A percentile compares a stretch with the other conserved stretches of the same genome.
phyloP scores from a whole-genome alignment of 1,140 invertebrate species.

The Lepidostoma basale region DNA sequence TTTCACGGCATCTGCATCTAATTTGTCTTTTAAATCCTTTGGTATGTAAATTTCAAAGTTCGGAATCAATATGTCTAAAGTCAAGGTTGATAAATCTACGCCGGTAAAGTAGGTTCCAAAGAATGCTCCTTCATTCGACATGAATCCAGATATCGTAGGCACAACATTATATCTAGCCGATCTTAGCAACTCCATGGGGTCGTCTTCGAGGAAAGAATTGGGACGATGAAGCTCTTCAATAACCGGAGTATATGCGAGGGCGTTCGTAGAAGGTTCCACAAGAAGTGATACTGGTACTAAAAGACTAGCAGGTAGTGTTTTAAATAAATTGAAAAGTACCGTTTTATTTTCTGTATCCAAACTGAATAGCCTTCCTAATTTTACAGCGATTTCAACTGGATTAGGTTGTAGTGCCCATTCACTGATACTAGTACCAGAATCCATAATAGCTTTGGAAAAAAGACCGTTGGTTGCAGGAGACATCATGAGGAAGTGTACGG shows the following conservation, averaged over 20 bases:
- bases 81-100: not conserved
- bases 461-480: conserved; percentile 45
- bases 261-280: conserved; percentile 36
- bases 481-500: conserved; percentile 48
- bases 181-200: conserved; percentile 35
- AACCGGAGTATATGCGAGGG: conserved; percentile 9
- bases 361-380: conserved; percentile 60
- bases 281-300: conserved; percentile 45
- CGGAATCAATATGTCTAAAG: conserved; percentile 19
- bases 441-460: conserved; percentile 50
- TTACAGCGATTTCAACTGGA: conserved; percentile 59
- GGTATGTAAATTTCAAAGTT: conserved; percentile 6
- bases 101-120: not conserved
- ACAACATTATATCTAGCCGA: conserved; percentile 42
- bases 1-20: not conserved
- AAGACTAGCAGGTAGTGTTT: conserved; percentile 30
- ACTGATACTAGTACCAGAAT: conserved; percentile 65
- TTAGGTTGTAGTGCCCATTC: conserved; percentile 63
- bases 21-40: not conserved
- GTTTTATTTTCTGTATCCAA: conserved; percentile 52
- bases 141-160: conserved; percentile 44
- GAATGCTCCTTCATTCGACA: conserved; percentile 42
- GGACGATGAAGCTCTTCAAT: conserved; percentile 38
- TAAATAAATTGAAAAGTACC: conserved; percentile 49
- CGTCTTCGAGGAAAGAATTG: conserved; percentile 36